Evolutionary conservation across 2,797 vertebrate genomes (phyloP).

Genomic region (Crax fasciolata): DNA sequence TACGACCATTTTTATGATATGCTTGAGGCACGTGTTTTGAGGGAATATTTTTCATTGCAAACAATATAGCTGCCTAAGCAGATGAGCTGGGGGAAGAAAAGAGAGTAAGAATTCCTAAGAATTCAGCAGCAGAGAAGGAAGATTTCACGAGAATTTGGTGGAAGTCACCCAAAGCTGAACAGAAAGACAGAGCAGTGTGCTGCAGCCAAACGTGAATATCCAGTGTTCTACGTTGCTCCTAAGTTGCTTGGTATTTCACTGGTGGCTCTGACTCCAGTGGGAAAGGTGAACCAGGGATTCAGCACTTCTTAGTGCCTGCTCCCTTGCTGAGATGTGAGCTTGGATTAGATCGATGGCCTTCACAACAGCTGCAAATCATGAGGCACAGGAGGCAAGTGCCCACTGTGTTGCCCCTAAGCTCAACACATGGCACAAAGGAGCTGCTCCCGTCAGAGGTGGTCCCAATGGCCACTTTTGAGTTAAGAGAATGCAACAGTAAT

Average conservation of each 20-base stretch:
- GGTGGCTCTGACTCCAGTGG: not conserved
- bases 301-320: not conserved
- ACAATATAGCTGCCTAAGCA: not conserved
- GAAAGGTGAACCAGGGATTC: not conserved
- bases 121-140: not conserved
- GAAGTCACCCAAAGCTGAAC: not conserved
- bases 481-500: not conserved
- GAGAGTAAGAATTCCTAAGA: not conserved
- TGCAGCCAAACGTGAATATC: not conserved
- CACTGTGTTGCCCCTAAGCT: not conserved
- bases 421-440: accelerated
- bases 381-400: not conserved
- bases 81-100: not conserved
- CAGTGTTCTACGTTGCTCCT: not conserved
- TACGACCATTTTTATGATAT: not conserved
- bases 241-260: not conserved
- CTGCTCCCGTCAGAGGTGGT: accelerated
- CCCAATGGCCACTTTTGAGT: accelerated
- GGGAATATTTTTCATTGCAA: not conserved
- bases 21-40: not conserved
- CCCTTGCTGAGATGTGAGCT: accelerated
- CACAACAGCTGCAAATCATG: not conserved
- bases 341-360: accelerated
- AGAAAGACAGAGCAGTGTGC: not conserved
- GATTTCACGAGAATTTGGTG: not conserved